Evolutionary conservation across 2,113 vertebrate genomes (phyloP).

Genomic region (Pseudorasbora parva): DNA sequence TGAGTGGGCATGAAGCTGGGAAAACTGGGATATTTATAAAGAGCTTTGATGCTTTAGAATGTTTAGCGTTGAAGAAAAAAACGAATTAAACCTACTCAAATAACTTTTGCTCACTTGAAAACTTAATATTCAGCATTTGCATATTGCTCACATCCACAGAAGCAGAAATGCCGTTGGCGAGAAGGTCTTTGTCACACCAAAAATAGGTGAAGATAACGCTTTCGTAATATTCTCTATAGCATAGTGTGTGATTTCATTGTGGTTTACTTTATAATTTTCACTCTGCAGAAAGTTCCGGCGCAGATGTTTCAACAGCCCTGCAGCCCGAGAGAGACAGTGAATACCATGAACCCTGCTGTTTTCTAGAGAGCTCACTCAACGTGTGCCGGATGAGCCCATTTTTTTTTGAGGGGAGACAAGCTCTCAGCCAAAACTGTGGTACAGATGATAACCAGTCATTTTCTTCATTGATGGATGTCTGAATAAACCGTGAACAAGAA

Average conservation of each 20-base stretch:
- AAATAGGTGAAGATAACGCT: slow-evolving; percentile 24
- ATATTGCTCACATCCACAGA: slow-evolving; percentile 7
- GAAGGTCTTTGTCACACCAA: not conserved
- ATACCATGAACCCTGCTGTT: slow-evolving; percentile 18
- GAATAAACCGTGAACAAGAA: not conserved
- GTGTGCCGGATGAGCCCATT: slow-evolving; percentile 18
- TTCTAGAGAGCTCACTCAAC: slow-evolving; percentile 15
- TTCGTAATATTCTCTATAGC: not conserved
- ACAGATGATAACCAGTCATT: slow-evolving; percentile 21
- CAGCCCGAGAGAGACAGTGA: slow-evolving; percentile 21
- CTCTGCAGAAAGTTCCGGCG: slow-evolving; percentile 13
- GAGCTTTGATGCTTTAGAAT: slow-evolving; percentile 5
- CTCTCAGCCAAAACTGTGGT: not conserved
- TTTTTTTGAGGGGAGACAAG: slow-evolving; percentile 3
- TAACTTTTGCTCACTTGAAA: slow-evolving; percentile 14
- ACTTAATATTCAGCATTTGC: slow-evolving; percentile 2
- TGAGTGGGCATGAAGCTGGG: slow-evolving; percentile 14
- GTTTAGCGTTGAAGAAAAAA: not conserved
- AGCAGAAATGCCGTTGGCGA: slow-evolving; percentile 6
- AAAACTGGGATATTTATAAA: slow-evolving; percentile 15
- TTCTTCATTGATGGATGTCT: not conserved
- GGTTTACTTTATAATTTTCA: slow-evolving; percentile 14
- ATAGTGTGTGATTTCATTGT: not conserved
- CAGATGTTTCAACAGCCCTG: slow-evolving; percentile 33
- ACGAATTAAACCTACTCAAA: not conserved